Conservation (phyloP, 2,888 invertebrate genomes). For the Onchidella celtica region DNA sequence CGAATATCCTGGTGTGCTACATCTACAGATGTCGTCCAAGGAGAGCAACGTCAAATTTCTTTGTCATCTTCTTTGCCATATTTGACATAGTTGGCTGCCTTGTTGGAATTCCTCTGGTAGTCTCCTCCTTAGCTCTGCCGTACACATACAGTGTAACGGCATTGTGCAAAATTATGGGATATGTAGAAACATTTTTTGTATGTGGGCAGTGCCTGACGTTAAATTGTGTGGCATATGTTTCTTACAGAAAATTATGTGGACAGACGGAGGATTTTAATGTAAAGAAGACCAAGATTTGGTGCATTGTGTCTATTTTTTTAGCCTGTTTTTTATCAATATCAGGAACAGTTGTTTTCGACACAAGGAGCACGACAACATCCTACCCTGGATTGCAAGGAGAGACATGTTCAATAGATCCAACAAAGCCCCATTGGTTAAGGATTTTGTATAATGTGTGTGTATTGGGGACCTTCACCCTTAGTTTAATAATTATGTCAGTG, state of each 20-base stretch:
- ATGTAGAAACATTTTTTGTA: constrained; percentile 63
- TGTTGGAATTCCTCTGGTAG: constrained; percentile 66
- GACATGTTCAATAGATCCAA: constrained; percentile 65
- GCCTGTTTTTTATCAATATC: constrained; percentile 64
- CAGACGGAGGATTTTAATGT: constrained; percentile 65
- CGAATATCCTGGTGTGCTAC: constrained; percentile 67
- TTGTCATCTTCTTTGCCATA: constrained; percentile 67
- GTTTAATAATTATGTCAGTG: constrained; percentile 58
- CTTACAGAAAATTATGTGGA: constrained; percentile 69
- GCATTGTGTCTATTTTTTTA: constrained; percentile 56
- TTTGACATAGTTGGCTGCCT: constrained; percentile 66
- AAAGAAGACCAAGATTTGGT: constrained; percentile 61
- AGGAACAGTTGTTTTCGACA: constrained; percentile 63
- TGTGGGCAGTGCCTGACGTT: constrained; percentile 66
- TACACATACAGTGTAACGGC: constrained; percentile 60
- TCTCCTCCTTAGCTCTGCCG: constrained; percentile 65
- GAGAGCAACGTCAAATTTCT: constrained; percentile 66
- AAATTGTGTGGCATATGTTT: constrained; percentile 68
- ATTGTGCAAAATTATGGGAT: constrained; percentile 68
- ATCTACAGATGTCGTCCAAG: constrained; percentile 67
- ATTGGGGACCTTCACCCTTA: constrained; percentile 59
- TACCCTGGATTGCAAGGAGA: constrained; percentile 55
- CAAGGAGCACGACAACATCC: constrained; percentile 54
- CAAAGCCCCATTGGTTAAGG: constrained; percentile 52
- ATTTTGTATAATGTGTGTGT: constrained; percentile 64